Conservation (phyloP, 2,113 vertebrate species). For the Vidua chalybeata region DNA sequence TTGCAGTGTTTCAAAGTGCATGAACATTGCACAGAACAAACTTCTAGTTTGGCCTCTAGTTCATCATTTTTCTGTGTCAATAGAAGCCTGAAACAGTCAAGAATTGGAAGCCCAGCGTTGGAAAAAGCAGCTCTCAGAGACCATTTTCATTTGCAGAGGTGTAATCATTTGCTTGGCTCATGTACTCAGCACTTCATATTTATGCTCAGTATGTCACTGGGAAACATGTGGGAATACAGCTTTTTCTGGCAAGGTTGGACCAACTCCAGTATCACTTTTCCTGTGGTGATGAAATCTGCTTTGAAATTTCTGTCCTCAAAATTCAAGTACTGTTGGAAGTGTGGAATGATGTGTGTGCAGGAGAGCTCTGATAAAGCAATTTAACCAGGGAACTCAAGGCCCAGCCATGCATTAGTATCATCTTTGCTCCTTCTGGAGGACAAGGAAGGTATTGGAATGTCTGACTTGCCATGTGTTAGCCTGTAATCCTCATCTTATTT, state of each 20-base stretch:
- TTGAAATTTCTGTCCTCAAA: background rate
- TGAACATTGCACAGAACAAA: background rate
- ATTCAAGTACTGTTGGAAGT: background rate
- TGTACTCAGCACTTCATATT: background rate
- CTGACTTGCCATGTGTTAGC: background rate
- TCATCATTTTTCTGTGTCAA: background rate
- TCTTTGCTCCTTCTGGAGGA: background rate
- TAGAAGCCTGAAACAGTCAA: background rate
- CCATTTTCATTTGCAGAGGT: background rate
- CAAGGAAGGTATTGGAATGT: background rate
- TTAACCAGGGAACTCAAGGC: background rate
- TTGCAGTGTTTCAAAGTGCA: background rate
- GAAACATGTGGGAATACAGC: background rate
- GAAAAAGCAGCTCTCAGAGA: background rate
- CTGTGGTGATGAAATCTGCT: slow-evolving; percentile 9
- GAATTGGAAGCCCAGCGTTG: background rate
- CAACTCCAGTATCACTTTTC: background rate
- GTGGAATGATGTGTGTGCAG: background rate
- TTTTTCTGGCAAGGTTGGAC: background rate
- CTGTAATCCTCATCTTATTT: background rate
- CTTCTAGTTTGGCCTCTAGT: background rate
- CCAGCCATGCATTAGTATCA: background rate
- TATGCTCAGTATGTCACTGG: background rate
- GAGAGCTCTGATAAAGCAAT: background rate
- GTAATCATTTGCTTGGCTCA: background rate